Conservation (phyloP, 2,888 invertebrate species). For the Callimorpha dominula region DNA sequence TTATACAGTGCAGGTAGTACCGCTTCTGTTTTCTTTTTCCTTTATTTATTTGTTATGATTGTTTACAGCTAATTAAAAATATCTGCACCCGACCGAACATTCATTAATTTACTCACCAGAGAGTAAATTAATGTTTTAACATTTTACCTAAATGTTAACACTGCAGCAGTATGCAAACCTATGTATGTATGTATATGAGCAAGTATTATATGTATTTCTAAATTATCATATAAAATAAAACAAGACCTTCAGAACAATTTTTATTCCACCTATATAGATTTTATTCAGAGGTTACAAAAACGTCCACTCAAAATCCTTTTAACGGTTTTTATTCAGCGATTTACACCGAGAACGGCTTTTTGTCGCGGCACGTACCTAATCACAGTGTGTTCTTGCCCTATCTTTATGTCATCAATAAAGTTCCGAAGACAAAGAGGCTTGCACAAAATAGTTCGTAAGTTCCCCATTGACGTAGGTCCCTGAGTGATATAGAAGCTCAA, state of each 20-base stretch:
- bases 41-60: too few species aligned
- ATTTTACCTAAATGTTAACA: too few species aligned
- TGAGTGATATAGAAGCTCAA: conserved; percentile 28
- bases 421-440: conserved; percentile 35
- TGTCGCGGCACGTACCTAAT: conserved; percentile 14
- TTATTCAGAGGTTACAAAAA: conserved; percentile 2
- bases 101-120: too few species aligned
- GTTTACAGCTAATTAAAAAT: too few species aligned
- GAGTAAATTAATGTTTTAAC: too few species aligned
- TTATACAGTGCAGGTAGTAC: too few species aligned
- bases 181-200: too few species aligned
- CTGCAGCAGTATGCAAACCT: too few species aligned
- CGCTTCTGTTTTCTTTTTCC: too few species aligned
- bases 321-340: conserved; percentile 24
- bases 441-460: conserved; percentile 41
- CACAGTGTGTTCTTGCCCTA: conserved; percentile 23
- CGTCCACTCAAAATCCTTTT: conserved; percentile 15
- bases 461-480: conserved; percentile 18
- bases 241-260: not conserved
- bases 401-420: conserved; percentile 45
- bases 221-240: not conserved
- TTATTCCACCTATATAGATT: conserved; percentile 6
- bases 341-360: conserved; percentile 14
- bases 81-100: too few species aligned
- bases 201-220: too few species aligned